phyloP scores from a whole-genome alignment of 1,140 invertebrate species.

The Drosophila tropicalis region DNA sequence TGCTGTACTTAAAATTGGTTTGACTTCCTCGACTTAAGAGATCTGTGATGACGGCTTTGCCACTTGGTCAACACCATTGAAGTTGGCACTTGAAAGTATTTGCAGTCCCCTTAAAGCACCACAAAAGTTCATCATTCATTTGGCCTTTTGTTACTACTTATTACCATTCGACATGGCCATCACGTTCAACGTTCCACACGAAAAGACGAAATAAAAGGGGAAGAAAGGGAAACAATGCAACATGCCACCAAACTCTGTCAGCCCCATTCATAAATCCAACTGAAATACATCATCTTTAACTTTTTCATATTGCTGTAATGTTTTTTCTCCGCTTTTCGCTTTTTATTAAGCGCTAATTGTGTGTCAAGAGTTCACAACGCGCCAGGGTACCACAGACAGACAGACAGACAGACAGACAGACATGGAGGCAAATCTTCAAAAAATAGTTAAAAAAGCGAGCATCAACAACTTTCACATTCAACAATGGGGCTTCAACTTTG shows the following conservation, averaged over 20 bases:
- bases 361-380: slow-evolving; percentile 49
- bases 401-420: slow-evolving; percentile 1
- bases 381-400: slow-evolving; percentile 4
- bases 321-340: not conserved
- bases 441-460: slow-evolving; percentile 29
- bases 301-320: not conserved
- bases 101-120: slow-evolving; percentile 2
- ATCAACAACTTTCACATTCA: slow-evolving; percentile 59
- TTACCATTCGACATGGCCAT: slow-evolving; percentile 8
- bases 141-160: slow-evolving; percentile 11
- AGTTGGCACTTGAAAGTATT: slow-evolving; percentile 11
- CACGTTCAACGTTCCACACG: not conserved
- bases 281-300: slow-evolving; percentile 10
- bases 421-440: slow-evolving; percentile 35
- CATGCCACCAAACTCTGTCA: slow-evolving; percentile 1
- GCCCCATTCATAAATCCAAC: slow-evolving; percentile 7
- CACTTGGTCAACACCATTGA: slow-evolving; percentile 6
- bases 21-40: not conserved
- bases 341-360: slow-evolving; percentile 44
- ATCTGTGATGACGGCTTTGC: not conserved
- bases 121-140: slow-evolving; percentile 11
- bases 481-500: slow-evolving; percentile 57
- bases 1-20: not conserved
- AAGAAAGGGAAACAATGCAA: not conserved
- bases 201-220: not conserved